Conservation (phyloP, 1,140 invertebrate species). For the Drosophila obscura region DNA sequence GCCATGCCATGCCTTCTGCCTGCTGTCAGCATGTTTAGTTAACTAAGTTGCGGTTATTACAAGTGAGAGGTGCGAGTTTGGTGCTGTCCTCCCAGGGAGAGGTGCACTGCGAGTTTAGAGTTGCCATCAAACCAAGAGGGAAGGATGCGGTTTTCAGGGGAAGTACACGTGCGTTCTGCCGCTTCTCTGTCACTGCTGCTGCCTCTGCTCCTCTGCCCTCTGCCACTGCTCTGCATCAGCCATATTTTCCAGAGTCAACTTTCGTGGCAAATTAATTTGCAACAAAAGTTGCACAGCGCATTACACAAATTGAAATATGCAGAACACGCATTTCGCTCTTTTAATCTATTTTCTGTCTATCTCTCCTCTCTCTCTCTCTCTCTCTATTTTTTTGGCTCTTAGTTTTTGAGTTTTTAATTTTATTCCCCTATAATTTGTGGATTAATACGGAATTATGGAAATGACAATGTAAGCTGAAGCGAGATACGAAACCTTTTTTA, state of each 20-base stretch:
- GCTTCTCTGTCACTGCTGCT: not conserved
- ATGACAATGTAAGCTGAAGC: slow-evolving; percentile 34
- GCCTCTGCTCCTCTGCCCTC: not conserved
- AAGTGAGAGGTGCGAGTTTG: slow-evolving; percentile 48
- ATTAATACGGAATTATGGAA: slow-evolving; percentile 56
- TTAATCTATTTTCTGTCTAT: slow-evolving; percentile 3
- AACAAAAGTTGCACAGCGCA: slow-evolving; percentile 73
- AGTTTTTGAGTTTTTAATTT: slow-evolving; percentile 29
- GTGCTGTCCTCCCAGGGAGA: slow-evolving; percentile 4
- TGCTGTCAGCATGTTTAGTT: slow-evolving; percentile 78
- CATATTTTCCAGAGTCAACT: slow-evolving; percentile 69
- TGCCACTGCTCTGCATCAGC: slow-evolving; percentile 3
- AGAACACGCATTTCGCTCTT: slow-evolving; percentile 41
- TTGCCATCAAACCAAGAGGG: not conserved
- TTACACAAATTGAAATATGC: slow-evolving; percentile 75
- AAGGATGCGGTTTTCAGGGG: slow-evolving; percentile 19
- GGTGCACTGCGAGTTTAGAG: slow-evolving; percentile 7
- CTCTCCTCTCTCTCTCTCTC: slow-evolving; percentile 1
- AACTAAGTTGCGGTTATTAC: slow-evolving; percentile 82
- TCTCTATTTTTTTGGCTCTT: slow-evolving; percentile 19
- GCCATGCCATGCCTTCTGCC: slow-evolving; percentile 31
- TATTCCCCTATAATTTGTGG: slow-evolving; percentile 45
- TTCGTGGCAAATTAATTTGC: slow-evolving; percentile 79
- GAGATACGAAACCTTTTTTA: not conserved
- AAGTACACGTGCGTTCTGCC: slow-evolving; percentile 42